A percentile compares a stretch with the other conserved stretches of the same genome.
Evolutionary conservation across 2,888 invertebrate genomes (phyloP).

Genomic region (Ophion ventricosus): DNA sequence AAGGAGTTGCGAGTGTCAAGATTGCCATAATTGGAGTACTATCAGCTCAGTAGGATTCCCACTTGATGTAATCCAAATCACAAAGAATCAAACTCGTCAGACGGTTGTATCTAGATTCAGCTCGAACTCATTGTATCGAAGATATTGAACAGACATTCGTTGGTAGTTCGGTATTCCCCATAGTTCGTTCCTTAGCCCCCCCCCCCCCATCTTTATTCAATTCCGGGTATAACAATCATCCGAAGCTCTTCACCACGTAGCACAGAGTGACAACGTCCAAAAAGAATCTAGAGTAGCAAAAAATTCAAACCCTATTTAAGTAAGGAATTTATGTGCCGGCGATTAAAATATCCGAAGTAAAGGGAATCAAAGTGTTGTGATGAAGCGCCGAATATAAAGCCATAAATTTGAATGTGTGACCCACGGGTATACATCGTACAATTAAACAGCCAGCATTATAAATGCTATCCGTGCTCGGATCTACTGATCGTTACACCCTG

Average conservation of each 20-base stretch:
- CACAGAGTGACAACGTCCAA: background rate
- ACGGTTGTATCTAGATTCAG: too few species aligned
- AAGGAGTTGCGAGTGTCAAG: too few species aligned
- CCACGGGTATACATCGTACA: background rate
- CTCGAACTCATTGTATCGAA: too few species aligned
- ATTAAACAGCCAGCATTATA: slow-evolving; percentile 2
- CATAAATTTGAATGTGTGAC: background rate
- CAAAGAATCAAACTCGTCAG: too few species aligned
- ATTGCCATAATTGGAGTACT: too few species aligned
- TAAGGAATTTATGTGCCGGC: background rate
- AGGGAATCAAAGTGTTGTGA: background rate
- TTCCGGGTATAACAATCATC: too few species aligned
- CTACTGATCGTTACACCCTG: background rate
- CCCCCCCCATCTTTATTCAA: too few species aligned
- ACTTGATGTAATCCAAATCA: too few species aligned
- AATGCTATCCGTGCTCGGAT: background rate
- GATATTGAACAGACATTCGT: too few species aligned
- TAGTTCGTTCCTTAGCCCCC: too few species aligned
- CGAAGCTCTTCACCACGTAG: background rate
- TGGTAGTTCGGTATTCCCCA: too few species aligned
- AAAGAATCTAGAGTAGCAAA: background rate
- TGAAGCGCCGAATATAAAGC: background rate
- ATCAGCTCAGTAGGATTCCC: too few species aligned
- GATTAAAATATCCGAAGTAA: background rate
- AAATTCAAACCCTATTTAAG: background rate